Evolutionary conservation across 2,888 invertebrate species (phyloP).

Genomic region (Deroplatys truncata): DNA sequence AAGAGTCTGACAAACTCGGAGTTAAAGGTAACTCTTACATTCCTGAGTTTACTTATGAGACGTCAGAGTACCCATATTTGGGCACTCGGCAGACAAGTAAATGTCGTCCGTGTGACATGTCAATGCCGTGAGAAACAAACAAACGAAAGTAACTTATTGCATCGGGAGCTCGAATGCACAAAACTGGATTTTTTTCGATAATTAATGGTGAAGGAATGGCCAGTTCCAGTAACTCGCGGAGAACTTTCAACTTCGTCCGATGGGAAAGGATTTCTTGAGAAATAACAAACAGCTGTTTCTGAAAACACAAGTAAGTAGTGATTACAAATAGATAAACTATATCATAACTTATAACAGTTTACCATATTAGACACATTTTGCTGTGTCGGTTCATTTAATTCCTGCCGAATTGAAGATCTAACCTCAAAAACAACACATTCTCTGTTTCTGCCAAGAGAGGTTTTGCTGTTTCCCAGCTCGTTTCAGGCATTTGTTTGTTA

Average conservation of each 20-base stretch:
- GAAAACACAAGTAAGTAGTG: background rate
- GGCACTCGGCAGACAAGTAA: background rate
- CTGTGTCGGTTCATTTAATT: too few species aligned
- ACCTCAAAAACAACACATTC: too few species aligned
- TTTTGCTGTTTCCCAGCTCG: background rate
- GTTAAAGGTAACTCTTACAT: background rate
- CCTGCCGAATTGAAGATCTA: too few species aligned
- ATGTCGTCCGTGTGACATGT: background rate
- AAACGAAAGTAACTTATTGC: background rate
- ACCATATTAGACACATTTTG: too few species aligned
- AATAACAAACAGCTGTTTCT: background rate
- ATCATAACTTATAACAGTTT: background rate
- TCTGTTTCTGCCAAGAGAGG: background rate
- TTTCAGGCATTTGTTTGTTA: too few species aligned
- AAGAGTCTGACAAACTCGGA: background rate
- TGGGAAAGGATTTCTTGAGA: background rate
- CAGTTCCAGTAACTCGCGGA: background rate
- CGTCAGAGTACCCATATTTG: background rate
- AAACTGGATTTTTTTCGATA: background rate
- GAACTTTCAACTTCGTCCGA: background rate
- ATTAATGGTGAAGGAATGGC: background rate
- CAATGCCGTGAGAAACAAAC: background rate
- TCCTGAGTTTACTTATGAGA: background rate
- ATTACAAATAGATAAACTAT: background rate
- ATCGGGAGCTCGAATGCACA: background rate